Evolutionary conservation across 2,888 invertebrate species (phyloP).

Genomic region (Arrhopalites spinosus): DNA sequence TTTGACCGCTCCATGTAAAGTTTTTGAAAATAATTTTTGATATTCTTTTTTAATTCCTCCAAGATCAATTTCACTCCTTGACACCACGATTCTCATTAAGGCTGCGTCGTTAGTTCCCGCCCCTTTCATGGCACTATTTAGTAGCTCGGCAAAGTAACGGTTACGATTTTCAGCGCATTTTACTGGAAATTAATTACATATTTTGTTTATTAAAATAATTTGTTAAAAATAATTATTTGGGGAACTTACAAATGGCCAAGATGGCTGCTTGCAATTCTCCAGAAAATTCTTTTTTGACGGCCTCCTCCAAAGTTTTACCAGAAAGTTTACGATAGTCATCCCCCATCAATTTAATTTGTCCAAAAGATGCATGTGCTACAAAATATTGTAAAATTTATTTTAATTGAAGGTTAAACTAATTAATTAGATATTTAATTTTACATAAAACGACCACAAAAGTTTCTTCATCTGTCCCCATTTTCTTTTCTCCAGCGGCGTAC

Average conservation of each 20-base stretch:
- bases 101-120: slow-evolving; percentile 45
- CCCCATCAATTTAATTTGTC: slow-evolving; percentile 71
- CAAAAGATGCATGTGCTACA: slow-evolving; percentile 74
- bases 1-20: slow-evolving; percentile 58
- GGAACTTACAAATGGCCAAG: slow-evolving; percentile 67
- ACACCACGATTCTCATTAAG: slow-evolving; percentile 54
- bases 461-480: slow-evolving; percentile 75
- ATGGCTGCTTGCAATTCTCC: slow-evolving; percentile 72
- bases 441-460: slow-evolving; percentile 66
- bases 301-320: slow-evolving; percentile 75
- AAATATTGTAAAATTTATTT: too few species aligned
- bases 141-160: slow-evolving; percentile 48
- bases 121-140: slow-evolving; percentile 53
- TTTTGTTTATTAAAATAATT: neutral
- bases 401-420: too few species aligned
- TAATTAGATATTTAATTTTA: too few species aligned
- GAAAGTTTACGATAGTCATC: slow-evolving; percentile 75
- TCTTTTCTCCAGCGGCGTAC: slow-evolving; percentile 66
- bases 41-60: slow-evolving; percentile 53
- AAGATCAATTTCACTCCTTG: slow-evolving; percentile 52
- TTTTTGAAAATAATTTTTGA: slow-evolving; percentile 46
- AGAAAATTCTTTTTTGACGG: slow-evolving; percentile 65
- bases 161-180: slow-evolving; percentile 47
- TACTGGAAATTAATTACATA: slow-evolving; percentile 35
- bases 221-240: neutral